phyloP scores from a whole-genome alignment of 2,888 invertebrate species.

The Lagria hirta region DNA sequence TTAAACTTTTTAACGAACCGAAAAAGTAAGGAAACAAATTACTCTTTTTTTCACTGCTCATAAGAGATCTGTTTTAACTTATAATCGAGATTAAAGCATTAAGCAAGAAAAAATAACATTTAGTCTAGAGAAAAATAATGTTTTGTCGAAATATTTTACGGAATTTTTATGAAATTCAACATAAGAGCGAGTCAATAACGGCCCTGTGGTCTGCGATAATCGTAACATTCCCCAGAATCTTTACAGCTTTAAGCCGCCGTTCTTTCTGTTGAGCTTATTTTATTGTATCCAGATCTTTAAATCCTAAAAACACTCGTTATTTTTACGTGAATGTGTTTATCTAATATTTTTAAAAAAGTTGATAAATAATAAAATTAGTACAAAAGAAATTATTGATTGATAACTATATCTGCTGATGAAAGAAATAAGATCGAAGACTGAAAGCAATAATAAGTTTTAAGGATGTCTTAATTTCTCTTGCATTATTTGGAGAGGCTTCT shows the following conservation, averaged over 20 bases:
- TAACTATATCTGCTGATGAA: slow-evolving; percentile 3
- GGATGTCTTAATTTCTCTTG: slow-evolving; percentile 34
- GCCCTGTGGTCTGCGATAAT: slow-evolving; percentile 6
- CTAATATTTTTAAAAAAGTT: slow-evolving; percentile 13
- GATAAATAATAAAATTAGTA: slow-evolving; percentile 9
- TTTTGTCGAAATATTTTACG: too few species aligned
- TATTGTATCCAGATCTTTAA: slow-evolving; percentile 11
- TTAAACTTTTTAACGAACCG: too few species aligned
- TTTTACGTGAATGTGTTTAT: too few species aligned
- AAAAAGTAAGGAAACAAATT: too few species aligned
- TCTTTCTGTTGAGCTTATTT: slow-evolving; percentile 14
- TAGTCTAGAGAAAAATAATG: too few species aligned
- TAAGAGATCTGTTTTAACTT: too few species aligned
- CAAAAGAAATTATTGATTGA: slow-evolving; percentile 5
- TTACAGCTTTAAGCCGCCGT: slow-evolving; percentile 2
- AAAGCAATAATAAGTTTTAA: slow-evolving; percentile 36
- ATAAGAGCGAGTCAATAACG: slow-evolving; percentile 1
- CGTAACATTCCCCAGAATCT: slow-evolving; percentile 5
- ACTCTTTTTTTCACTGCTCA: too few species aligned
- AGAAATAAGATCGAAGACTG: slow-evolving; percentile 20
- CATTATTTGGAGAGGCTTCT: slow-evolving; percentile 34
- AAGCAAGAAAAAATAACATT: too few species aligned
- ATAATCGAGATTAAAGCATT: too few species aligned
- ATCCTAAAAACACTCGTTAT: too few species aligned
- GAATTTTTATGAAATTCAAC: not conserved